phyloP scores from a whole-genome alignment of 2,888 invertebrate genomes.

The Agrochola macilenta region DNA sequence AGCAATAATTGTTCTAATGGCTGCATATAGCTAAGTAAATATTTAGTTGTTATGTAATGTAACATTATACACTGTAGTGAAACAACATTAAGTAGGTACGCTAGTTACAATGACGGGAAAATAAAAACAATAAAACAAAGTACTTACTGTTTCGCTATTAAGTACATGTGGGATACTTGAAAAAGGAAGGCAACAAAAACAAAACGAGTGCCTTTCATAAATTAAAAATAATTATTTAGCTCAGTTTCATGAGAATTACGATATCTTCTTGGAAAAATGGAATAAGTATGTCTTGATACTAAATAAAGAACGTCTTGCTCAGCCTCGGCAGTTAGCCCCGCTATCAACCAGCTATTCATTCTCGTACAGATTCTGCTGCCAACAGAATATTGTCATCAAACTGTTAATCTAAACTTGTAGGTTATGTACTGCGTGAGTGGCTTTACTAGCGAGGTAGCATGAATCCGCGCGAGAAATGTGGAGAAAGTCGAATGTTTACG shows the following conservation, averaged over 20 bases:
- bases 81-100: conserved; percentile 3
- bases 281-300: background rate
- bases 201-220: background rate
- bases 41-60: conserved; percentile 5
- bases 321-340: background rate
- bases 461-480: conserved; percentile 71
- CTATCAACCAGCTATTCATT: background rate
- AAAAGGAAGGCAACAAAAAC: background rate
- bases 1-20: conserved; percentile 41
- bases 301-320: background rate
- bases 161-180: background rate
- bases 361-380: no score
- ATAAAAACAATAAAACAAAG: background rate
- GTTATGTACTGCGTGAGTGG: conserved; percentile 6
- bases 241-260: background rate
- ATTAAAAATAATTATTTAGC: background rate
- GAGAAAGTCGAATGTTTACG: conserved; percentile 81
- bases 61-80: background rate
- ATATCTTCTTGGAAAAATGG: background rate
- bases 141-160: background rate
- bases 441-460: conserved; percentile 30
- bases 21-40: conserved; percentile 40
- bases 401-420: background rate
- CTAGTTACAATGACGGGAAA: conserved; percentile 3
- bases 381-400: conserved; percentile 2